These are phyloP conservation scores for Zaprionus bogoriensis DNA, from an alignment of 2,888 invertebrate species.

Conservation along the genomic window DNA sequence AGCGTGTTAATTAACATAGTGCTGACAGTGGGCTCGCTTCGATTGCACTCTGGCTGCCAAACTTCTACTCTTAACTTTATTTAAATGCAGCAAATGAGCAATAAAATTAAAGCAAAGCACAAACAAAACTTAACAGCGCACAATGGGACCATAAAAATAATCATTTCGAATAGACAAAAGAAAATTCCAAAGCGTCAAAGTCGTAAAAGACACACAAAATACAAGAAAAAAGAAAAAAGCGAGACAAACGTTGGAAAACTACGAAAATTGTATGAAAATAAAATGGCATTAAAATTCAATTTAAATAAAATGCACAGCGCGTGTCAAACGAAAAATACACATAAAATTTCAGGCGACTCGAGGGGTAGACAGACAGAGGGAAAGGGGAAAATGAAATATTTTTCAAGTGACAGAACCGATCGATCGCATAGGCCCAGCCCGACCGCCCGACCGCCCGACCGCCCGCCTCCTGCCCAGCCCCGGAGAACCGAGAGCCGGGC, in stretches of 20 bases:
- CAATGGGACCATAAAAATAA: conserved; percentile 62
- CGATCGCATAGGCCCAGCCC: conserved; percentile 45
- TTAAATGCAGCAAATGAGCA: conserved; percentile 48
- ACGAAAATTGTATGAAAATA: conserved; percentile 52
- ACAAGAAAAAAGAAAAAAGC: conserved; percentile 46
- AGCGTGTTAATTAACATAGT: not conserved
- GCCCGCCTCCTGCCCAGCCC: not conserved
- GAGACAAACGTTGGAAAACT: conserved; percentile 37
- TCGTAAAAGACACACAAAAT: no score
- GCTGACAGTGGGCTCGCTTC: not conserved
- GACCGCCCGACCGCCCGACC: not conserved
- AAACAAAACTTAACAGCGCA: conserved; percentile 39
- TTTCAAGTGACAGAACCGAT: conserved; percentile 30
- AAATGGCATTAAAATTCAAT: conserved; percentile 68
- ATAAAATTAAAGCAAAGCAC: conserved; percentile 68
- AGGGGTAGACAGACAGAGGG: no score
- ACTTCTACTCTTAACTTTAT: conserved; percentile 10
- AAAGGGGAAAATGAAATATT: conserved; percentile 27
- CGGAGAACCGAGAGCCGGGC: not conserved
- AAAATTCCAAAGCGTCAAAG: conserved; percentile 69
- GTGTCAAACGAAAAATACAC: conserved; percentile 60
- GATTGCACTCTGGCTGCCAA: not conserved
- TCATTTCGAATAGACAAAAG: conserved; percentile 36
- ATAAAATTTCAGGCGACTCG: conserved; percentile 21
- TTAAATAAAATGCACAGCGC: conserved; percentile 72